Base-by-base conservation (phyloP, 2,888 invertebrate species). In the Mechanitis mazaeus region DNA sequence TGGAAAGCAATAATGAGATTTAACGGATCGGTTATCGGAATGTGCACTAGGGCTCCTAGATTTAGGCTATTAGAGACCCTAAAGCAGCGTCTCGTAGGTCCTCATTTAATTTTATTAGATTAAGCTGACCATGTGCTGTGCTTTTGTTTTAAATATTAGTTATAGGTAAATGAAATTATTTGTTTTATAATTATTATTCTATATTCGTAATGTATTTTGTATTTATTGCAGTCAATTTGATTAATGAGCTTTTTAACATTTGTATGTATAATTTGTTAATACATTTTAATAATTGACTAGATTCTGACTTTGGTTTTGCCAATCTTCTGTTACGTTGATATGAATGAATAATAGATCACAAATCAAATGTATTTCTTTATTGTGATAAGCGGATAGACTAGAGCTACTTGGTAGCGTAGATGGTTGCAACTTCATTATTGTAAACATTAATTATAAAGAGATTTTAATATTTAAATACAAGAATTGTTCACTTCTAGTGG, bases 111-210 rank as follows among this genome's bases (percentile, higher is more conserved):
- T 85, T 85, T 77, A 74, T 85, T 85, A 84, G 77, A 78, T 76
- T 90, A 90, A 89, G 89, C 88, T 86, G 88, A 90, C 85, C 84
- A 88, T 86, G 90, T 89, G 90, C 89, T 90, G 90, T 90, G 90
- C 87, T 90, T 90, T 87, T 85, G 87, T 89, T 90, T 90, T 88
- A 87, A 88, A 86, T 79, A 82, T 79, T 88, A 87, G 85, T 80
- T 78, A 72, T 86, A 87, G 81, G 81, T 83, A 84, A 87, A 83
- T 86, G 79, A 85, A 87, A 84, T 87, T 78, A 81, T 84, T 84
- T 85, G 82, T 87, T 87, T 74, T 73, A 68, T 65, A 61, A 78
- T 81, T 81, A 81, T 83, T 75, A 72, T 79, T 76, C 78, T 79
- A 76, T 78, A 69, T 82, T 79, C 72, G 73, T 81, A 85, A 76